Evolutionary conservation across 2,113 vertebrate genomes (phyloP), one percentile per base, ranked within the genome.

Genomic region (Antechinus flavipes): DNA sequence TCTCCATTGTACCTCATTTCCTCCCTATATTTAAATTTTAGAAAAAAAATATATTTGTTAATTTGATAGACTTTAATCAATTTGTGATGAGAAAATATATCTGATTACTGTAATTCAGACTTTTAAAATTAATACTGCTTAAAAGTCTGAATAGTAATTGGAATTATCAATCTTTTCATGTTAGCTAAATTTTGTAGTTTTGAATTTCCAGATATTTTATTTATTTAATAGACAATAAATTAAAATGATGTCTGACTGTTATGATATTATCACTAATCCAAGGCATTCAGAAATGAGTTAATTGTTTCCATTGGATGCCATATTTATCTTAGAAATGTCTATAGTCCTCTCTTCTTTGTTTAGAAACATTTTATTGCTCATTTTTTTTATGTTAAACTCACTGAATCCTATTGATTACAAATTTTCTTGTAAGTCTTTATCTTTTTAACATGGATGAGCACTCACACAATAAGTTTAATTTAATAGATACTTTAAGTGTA

Each of bases 51-150:
- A 91, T 89, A 94, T n/a, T 47, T 26, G 53, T 93, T 91, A 26
- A 58, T 23, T 24, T 92, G 91, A 53, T 42, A 93, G 24, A 14
- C 42, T 23, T 91, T 89, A 52, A 47, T 58, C 46, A 95, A 50
- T n/a, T 42, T 76, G 54, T 1, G 27, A 89, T 93, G 58, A 84
- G 24, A 92, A 4, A 53, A 55, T 94, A 68, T 93, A 89, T 95
- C 26, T 92, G 35, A 92, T 47, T 90, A 91, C 23, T 94, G 11
- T 19, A 91, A 55, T 35, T 89, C 26, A 90, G 93, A 93, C 26
- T 30, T 94, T 94, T 91, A 90, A 7, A 52, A 52, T 5, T 55
- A 25, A 68, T 91, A 10, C 8, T 42, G 90, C 68, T n/a, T n/a
- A n/a, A n/a, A n/a, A n/a, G n/a, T n/a, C n/a, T n/a, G n/a, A 94